Percentiles rank a stretch among this genome's conserved stretches.
These are phyloP conservation scores for Microplitis demolitor DNA, from an alignment of 1,140 invertebrate species.

Conservation along the genomic window DNA sequence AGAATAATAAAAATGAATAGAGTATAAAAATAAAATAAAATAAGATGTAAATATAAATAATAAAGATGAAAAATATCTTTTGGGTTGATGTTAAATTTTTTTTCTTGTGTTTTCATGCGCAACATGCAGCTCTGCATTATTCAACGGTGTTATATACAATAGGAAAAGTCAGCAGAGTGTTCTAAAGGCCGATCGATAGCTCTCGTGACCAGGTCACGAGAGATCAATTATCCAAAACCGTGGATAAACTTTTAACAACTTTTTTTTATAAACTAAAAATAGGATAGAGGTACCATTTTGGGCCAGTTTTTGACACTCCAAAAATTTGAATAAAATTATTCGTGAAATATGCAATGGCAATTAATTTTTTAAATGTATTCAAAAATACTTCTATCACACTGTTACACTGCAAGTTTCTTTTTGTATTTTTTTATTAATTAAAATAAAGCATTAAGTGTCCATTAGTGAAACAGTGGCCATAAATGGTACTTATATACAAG, in stretches of 20 bases:
- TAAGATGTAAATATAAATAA: neutral
- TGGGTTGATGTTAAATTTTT: neutral
- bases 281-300: neutral
- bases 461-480: too few relatives aligned
- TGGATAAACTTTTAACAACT: neutral
- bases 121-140: neutral
- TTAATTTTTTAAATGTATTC: too few relatives aligned
- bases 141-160: conserved; percentile 14
- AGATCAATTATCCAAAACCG: conserved; percentile 1
- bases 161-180: conserved; percentile 23
- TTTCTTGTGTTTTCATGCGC: neutral
- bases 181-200: neutral
- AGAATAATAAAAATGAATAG: neutral
- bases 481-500: too few relatives aligned
- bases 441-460: too few relatives aligned
- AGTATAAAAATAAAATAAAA: neutral
- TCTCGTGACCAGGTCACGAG: conserved; percentile 13
- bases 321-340: too few relatives aligned
- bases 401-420: too few relatives aligned
- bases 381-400: too few relatives aligned
- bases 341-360: too few relatives aligned
- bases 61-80: conserved; percentile 6
- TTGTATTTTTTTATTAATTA: too few relatives aligned
- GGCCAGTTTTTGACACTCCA: neutral
- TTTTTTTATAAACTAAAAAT: neutral